Percentiles rank a stretch among this genome's conserved stretches.
Conservation (phyloP, 2,113 vertebrate genomes). For the Cryptomyrus ogoouensis region DNA sequence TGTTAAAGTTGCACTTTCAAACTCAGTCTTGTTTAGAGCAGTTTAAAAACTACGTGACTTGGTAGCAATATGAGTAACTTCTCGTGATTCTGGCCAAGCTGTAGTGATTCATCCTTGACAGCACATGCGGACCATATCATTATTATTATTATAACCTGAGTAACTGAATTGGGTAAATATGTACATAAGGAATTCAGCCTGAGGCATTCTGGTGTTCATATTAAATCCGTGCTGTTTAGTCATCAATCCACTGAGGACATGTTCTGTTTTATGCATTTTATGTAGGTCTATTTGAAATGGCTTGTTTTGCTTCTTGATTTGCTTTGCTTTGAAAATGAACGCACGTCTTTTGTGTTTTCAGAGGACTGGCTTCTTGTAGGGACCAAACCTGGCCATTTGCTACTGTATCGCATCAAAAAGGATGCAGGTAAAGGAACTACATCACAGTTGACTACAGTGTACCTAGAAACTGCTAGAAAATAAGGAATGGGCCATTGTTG, state of each 20-base stretch:
- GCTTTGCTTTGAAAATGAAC: background rate
- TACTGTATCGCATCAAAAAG: constrained; percentile 89
- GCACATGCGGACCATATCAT: background rate
- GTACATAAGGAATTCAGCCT: background rate
- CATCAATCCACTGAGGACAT: background rate
- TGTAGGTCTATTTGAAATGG: background rate
- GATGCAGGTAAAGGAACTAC: constrained; percentile 66
- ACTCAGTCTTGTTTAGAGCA: background rate
- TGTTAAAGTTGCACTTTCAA: background rate
- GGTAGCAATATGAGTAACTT: background rate
- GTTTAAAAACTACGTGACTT: background rate
- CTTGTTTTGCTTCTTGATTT: background rate
- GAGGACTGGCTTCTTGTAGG: constrained; percentile 97
- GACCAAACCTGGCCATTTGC: constrained; percentile 93
- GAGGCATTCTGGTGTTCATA: background rate
- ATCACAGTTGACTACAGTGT: background rate
- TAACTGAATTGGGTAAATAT: background rate
- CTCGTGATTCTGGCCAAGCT: background rate
- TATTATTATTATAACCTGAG: background rate
- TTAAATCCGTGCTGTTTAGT: background rate
- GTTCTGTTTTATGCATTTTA: background rate
- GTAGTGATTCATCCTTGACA: background rate
- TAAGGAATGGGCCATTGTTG: background rate
- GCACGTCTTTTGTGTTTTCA: constrained; percentile 43
- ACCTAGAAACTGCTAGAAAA: background rate